Evolutionary conservation across 2,888 invertebrate species (phyloP), one percentile per base, ranked within the genome.

Genomic region (Mimas tiliae): DNA sequence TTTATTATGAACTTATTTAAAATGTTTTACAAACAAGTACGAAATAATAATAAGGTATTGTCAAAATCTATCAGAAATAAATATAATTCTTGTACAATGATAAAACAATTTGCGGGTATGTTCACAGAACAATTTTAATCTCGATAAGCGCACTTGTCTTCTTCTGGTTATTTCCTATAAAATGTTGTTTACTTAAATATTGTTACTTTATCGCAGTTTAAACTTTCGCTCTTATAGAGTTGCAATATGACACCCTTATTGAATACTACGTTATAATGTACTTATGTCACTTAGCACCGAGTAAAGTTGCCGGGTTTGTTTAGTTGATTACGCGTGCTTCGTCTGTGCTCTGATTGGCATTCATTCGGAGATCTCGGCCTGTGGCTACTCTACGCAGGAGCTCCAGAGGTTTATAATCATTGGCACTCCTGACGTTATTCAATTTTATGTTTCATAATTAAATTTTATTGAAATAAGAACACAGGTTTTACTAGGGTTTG

Each of bases 341-440:
- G 70, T 73, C 73, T 68, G 81, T 70, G 78, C 78, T 79, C 76
- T 81, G 82, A 83, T 84, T 82, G 85, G 75, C 72, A 74, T 74
- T 68, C 71, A 76, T 72, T 76, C 67, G 74, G 51, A 68, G 63
- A 63, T 63, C 63, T 63, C 51, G 63, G 51, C 19, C 70, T 72
- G 68, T 71, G 65, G 67, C 68, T 68, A 65, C 71, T 66, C 66
- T 69, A 64, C 67, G 63, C 74, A 70, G 74, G 74, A 75, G 70
- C 72, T n/a, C 63, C 84, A 83, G 81, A 55, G 68, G 70, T 75
- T n/a, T 9, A 7, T 42, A 64, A 64, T 42, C 38, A 42, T 64
- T 42, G 51, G 51, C 38, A 42, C 45, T 27, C 12, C 45, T 6
- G 45, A n/a, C 21, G 7, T 9, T 45, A 47, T 45, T n/a, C n/a